Conservation (phyloP, 2,888 invertebrate genomes). For the Meandrusa payeni region DNA sequence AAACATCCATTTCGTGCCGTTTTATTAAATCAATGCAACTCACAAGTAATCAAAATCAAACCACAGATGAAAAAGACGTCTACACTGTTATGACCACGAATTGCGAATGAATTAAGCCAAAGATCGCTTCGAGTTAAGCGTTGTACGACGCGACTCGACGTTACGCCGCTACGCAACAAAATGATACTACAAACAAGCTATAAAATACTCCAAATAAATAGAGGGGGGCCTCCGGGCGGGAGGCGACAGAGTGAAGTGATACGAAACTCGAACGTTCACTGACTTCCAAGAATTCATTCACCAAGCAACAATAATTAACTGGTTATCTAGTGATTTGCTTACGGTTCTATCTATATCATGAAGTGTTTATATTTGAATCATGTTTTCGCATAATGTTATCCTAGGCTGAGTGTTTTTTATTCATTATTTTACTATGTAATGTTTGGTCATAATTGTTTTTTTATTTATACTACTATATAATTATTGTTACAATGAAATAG, state of each 20-base stretch:
- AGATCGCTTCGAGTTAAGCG: too few relatives aligned
- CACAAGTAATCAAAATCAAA: too few relatives aligned
- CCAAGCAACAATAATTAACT: conserved; percentile 50
- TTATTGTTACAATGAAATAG: too few relatives aligned
- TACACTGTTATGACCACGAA: too few relatives aligned
- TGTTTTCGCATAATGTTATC: conserved; percentile 5
- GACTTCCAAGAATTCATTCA: conserved; percentile 70
- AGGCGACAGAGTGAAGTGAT: conserved; percentile 40
- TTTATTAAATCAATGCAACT: too few relatives aligned
- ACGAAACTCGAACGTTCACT: conserved; percentile 57
- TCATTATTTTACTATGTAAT: too few relatives aligned
- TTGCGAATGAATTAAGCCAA: too few relatives aligned
- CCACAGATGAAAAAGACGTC: too few relatives aligned
- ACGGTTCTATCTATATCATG: conserved; percentile 41
- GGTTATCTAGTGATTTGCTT: conserved; percentile 47
- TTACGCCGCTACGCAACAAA: not conserved
- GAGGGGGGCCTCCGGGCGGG: conserved; percentile 34
- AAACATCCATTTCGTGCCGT: too few relatives aligned
- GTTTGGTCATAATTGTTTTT: too few relatives aligned
- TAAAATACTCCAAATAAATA: not conserved
- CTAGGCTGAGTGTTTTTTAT: not conserved
- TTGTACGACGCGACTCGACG: not conserved
- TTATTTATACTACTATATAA: too few relatives aligned
- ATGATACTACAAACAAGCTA: conserved; percentile 2
- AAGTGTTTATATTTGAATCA: conserved; percentile 32